phyloP scores from a whole-genome alignment of 92 coral and sea anemone genomes.

The Palythoa grandis region DNA sequence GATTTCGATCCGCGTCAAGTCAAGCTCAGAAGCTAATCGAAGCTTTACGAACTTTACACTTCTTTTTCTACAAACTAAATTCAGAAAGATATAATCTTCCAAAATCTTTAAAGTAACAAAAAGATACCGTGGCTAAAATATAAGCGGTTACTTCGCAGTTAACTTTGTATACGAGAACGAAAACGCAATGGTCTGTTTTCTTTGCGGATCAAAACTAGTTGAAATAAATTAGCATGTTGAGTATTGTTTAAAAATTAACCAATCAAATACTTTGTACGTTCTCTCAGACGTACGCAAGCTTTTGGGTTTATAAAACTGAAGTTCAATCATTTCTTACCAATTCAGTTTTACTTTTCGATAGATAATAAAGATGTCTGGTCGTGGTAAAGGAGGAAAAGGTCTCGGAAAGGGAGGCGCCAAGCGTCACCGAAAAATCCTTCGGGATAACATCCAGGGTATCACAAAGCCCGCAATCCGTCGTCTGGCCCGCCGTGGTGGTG shows the following conservation, averaged over 20 bases:
- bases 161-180: neutral
- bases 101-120: neutral
- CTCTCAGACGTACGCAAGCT: neutral
- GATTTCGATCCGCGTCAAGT: slow-evolving; percentile 9
- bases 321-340: neutral
- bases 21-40: neutral
- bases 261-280: neutral
- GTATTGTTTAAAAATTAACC: neutral
- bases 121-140: neutral
- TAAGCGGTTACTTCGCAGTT: neutral
- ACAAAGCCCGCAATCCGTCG: slow-evolving; percentile 94
- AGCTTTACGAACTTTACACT: neutral
- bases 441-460: slow-evolving; percentile 90
- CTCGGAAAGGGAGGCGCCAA: slow-evolving; percentile 93
- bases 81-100: neutral
- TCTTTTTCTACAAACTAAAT: neutral
- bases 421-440: slow-evolving; percentile 93
- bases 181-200: neutral
- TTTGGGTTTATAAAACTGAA: neutral
- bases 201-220: neutral
- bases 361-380: slow-evolving; percentile 61
- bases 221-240: neutral
- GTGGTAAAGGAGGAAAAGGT: slow-evolving; percentile 91
- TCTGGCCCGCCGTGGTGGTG: slow-evolving; percentile 95
- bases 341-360: neutral